Evolutionary conservation across 2,888 invertebrate genomes (phyloP).

Genomic region (Phasia obesa): DNA sequence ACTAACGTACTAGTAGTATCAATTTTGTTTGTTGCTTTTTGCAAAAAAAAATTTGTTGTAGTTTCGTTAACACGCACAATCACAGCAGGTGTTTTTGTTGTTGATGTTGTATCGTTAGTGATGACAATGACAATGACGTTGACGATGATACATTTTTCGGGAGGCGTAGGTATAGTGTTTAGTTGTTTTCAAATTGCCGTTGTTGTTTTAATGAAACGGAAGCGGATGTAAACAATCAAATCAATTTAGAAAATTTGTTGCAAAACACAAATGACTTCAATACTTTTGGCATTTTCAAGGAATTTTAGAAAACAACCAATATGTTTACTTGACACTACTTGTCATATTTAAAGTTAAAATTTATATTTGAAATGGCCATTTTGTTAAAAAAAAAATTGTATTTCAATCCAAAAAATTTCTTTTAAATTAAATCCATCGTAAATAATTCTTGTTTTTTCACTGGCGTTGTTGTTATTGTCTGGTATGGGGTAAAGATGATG

Average conservation of each 20-base stretch:
- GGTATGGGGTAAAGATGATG: conserved; percentile 51
- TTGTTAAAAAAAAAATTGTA: neutral
- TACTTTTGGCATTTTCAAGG: neutral
- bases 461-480: conserved; percentile 57
- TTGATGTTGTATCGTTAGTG: conserved; percentile 13
- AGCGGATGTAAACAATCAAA: conserved; percentile 68
- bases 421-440: neutral
- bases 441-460: conserved; percentile 29
- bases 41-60: conserved; percentile 36
- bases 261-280: neutral
- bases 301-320: neutral
- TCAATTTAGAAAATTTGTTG: conserved; percentile 32
- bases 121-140: conserved; percentile 2
- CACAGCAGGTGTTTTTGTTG: conserved; percentile 66
- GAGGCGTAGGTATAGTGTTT: conserved; percentile 27
- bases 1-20: conserved; percentile 25
- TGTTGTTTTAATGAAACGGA: conserved; percentile 48
- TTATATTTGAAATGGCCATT: conserved; percentile 23
- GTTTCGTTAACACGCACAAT: conserved; percentile 58
- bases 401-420: neutral
- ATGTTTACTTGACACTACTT: neutral
- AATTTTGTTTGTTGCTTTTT: conserved; percentile 43
- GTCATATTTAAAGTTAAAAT: conserved; percentile 12
- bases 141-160: conserved; percentile 43
- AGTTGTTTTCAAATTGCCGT: conserved; percentile 29